These are phyloP conservation scores for Strix uralensis DNA, from an alignment of 2,113 vertebrate species.

Conservation along the genomic window DNA sequence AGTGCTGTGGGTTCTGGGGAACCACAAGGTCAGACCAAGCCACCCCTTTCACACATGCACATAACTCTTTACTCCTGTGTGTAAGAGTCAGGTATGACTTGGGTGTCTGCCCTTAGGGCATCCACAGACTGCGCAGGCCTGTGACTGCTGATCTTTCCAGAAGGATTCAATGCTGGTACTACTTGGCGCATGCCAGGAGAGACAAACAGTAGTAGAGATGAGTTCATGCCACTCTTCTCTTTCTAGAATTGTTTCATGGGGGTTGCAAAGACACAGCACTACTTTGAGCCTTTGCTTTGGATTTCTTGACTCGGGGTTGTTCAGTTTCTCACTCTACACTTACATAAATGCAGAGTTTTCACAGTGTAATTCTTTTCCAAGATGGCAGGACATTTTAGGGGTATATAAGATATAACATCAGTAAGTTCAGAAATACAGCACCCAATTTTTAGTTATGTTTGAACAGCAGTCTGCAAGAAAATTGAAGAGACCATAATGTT, in stretches of 20 bases:
- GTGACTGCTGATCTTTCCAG: not conserved
- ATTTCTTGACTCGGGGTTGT: not conserved
- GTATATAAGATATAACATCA: not conserved
- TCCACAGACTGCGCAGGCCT: not conserved
- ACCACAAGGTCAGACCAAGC: not conserved
- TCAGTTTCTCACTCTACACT: not conserved
- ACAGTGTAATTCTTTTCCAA: not conserved
- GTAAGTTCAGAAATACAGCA: not conserved
- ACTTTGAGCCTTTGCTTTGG: not conserved
- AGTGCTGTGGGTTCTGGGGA: not conserved
- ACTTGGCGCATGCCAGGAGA: not conserved
- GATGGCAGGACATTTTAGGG: not conserved
- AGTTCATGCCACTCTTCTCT: not conserved
- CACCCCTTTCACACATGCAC: rapidly evolving
- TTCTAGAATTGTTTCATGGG: not conserved
- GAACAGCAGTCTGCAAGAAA: not conserved
- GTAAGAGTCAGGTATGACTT: not conserved
- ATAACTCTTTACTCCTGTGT: not conserved
- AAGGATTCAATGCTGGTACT: not conserved
- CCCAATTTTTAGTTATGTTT: not conserved
- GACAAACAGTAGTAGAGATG: rapidly evolving
- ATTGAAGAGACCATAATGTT: not conserved
- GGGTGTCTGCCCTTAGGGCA: not conserved
- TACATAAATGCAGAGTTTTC: not conserved
- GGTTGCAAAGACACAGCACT: not conserved